These are phyloP conservation scores for Rhincodon typus DNA, from an alignment of 2,797 vertebrate species.

Conservation along the genomic window DNA sequence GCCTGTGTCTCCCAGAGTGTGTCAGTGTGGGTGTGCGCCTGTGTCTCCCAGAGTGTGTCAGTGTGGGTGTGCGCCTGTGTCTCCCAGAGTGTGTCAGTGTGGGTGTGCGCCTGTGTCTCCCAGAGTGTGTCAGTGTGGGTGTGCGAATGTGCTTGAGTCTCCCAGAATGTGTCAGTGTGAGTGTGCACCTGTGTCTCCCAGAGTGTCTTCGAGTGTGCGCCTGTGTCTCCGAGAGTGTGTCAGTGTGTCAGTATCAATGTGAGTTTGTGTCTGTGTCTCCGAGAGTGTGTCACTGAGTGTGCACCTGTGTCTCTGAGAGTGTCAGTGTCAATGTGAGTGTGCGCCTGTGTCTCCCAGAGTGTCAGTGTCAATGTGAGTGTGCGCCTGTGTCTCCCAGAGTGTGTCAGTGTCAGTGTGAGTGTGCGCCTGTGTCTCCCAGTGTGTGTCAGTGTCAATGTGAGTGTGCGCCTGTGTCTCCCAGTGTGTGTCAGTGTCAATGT, in stretches of 20 bases:
- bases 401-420: no score
- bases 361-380: background rate
- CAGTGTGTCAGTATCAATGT: no score
- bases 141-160: background rate
- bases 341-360: background rate
- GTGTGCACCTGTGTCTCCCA: background rate
- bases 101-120: background rate
- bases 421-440: no score
- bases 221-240: background rate
- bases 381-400: no score
- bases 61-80: background rate
- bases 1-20: no score
- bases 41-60: background rate
- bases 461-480: background rate
- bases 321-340: background rate
- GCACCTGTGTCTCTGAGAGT: background rate
- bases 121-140: background rate
- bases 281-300: background rate
- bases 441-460: background rate
- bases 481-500: background rate
- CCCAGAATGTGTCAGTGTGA: no score
- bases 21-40: no score
- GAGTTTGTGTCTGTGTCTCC: background rate
- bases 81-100: background rate
- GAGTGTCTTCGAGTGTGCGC: background rate